phyloP scores from a whole-genome alignment of 2,888 invertebrate genomes.

The Sinelater perroti region DNA sequence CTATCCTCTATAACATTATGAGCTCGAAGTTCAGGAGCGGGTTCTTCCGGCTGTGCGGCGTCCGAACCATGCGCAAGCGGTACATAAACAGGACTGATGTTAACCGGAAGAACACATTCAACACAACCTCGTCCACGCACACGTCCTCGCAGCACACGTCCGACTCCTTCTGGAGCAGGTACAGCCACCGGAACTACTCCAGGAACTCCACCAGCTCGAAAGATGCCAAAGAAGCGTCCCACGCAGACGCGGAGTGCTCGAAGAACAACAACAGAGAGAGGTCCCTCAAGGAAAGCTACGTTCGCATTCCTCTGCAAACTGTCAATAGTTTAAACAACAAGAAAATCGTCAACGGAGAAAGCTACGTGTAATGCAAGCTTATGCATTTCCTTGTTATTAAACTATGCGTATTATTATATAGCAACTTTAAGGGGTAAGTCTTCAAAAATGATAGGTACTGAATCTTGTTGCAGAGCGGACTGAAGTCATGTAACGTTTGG shows the following conservation, averaged over 20 bases:
- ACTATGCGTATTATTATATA: no score
- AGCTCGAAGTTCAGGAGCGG: constrained; percentile 90
- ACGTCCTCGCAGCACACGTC: constrained; percentile 68
- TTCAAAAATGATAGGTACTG: no score
- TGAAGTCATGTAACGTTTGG: no score
- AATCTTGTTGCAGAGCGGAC: no score
- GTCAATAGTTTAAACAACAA: constrained; percentile 45
- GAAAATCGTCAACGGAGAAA: constrained; percentile 52
- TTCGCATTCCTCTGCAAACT: constrained; percentile 51
- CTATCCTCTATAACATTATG: constrained; percentile 90
- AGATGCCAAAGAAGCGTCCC: constrained; percentile 51
- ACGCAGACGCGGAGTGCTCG: constrained; percentile 41
- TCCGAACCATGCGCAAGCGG: constrained; percentile 55
- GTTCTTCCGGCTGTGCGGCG: constrained; percentile 73
- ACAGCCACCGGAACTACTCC: constrained; percentile 63
- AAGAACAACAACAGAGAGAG: constrained; percentile 37
- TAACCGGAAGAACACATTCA: constrained; percentile 72
- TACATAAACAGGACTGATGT: constrained; percentile 61
- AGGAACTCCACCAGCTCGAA: constrained; percentile 50
- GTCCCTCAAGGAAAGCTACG: constrained; percentile 48
- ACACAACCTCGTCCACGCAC: constrained; percentile 70
- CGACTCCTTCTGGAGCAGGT: constrained; percentile 71
- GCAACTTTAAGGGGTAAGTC: no score
- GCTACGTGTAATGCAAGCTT: constrained; percentile 52
- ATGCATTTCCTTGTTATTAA: no score